Evolutionary conservation across 2,888 invertebrate genomes (phyloP).

Genomic region (Itoplectis maculator): DNA sequence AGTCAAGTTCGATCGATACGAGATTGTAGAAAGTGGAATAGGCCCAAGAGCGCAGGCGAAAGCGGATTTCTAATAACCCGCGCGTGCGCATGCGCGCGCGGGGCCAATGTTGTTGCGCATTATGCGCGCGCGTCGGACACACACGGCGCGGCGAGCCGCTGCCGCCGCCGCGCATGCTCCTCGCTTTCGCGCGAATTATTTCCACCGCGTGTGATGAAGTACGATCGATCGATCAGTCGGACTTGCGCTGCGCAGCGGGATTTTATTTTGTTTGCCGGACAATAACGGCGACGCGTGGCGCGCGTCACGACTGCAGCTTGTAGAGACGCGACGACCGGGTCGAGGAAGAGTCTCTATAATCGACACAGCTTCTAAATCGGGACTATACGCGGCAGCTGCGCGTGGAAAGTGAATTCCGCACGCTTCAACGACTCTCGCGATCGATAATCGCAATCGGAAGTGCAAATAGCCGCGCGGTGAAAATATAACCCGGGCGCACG

Average conservation of each 20-base stretch:
- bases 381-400: too few relatives aligned
- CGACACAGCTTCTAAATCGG: too few relatives aligned
- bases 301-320: slow-evolving; percentile 30
- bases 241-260: slow-evolving; percentile 12
- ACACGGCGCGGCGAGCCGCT: slow-evolving; percentile 27
- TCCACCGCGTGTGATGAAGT: slow-evolving; percentile 19
- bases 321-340: too few relatives aligned
- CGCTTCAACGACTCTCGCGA: slow-evolving; percentile 3
- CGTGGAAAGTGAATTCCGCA: slow-evolving; percentile 29
- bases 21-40: slow-evolving; percentile 71
- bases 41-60: slow-evolving; percentile 57
- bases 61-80: slow-evolving; percentile 69
- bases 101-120: slow-evolving; percentile 42
- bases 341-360: too few relatives aligned
- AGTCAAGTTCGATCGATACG: slow-evolving; percentile 72
- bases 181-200: slow-evolving; percentile 39
- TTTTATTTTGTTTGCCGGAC: slow-evolving; percentile 51
- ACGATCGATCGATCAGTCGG: slow-evolving; percentile 35
- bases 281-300: slow-evolving; percentile 37
- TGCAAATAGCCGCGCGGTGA: slow-evolving; percentile 8
- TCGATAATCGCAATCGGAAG: slow-evolving; percentile 12
- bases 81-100: too few relatives aligned
- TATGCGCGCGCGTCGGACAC: slow-evolving; percentile 7
- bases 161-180: too few relatives aligned
- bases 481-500: neutral